Evolutionary conservation across 2,888 invertebrate species (phyloP).

Genomic region (Zonitis immaculata): DNA sequence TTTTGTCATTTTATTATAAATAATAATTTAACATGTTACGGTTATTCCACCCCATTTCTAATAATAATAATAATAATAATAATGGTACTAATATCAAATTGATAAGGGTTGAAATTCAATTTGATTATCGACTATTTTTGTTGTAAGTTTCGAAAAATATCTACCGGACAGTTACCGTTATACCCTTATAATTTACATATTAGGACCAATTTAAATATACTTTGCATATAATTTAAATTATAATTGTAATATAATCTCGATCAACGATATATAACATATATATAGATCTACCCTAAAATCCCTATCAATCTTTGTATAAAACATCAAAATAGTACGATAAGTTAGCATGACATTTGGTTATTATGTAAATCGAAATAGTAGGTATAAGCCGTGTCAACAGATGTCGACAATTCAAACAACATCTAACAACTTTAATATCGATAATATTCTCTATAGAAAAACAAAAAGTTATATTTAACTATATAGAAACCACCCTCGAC

Average conservation of each 20-base stretch:
- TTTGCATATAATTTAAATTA: constrained; percentile 34
- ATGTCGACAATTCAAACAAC: constrained; percentile 30
- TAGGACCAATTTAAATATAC: constrained; percentile 18
- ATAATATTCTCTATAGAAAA: neutral
- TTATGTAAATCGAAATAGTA: constrained; percentile 42
- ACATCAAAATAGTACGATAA: constrained; percentile 23
- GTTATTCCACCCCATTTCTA: no score
- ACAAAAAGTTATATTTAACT: neutral
- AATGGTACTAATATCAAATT: no score
- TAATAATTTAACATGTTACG: neutral
- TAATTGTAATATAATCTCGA: constrained; percentile 42
- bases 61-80: neutral
- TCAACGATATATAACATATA: constrained; percentile 39
- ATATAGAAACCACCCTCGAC: neutral
- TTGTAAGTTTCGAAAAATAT: no score
- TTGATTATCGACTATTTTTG: neutral
- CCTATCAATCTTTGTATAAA: neutral
- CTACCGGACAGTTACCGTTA: neutral
- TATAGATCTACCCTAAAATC: constrained; percentile 30
- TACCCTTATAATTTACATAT: constrained; percentile 11
- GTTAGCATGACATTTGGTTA: constrained; percentile 42
- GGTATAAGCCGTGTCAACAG: constrained; percentile 28
- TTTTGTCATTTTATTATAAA: neutral
- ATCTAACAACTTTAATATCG: neutral
- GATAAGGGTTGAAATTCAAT: neutral